Base-by-base conservation (phyloP, 2,797 vertebrate genomes). In the Sebastes nivosus region DNA sequence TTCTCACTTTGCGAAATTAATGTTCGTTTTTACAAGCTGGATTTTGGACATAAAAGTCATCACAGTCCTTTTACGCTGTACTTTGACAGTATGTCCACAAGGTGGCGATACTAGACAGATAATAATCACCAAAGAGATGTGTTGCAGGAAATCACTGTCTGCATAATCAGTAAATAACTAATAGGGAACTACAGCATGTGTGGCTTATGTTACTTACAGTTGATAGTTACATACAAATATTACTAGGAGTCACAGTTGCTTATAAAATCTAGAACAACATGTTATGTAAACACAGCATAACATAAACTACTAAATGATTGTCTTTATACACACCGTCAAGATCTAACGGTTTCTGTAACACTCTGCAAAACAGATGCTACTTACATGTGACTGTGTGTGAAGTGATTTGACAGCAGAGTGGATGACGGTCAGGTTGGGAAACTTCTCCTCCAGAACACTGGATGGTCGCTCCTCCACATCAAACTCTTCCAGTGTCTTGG, bases 401-500 rank as follows among this genome's bases (percentile, higher is more conserved):
- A 99, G 86, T 1, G 92, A 92, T 77, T 94, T 97, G 20, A 98
- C 97, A 67, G 90, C 94, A 76, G 97, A 98, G 34, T 97, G 96
- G 87, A 98, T 93, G 63, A 99, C 95, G 77, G 93, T 97, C 79
- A 99, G 94, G 89, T 97, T 99, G 25, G 97, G 96, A 84, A 95
- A 97, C 72, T 93, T 96, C 60, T 94, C 94, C 92, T 97, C 95
- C 86, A 99, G 88, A 6, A 96, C 52, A 74, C 92, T 95, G 88
- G 93, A 94, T 16, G 95, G 94, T 61, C 92, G 95, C 87, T 99
- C 98, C 93, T 98, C 97, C 3, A 99, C 95, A 71, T 97, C 96
- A 93, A 99, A 99, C 83, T 98, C 97, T 87, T 99, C 98, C 75
- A 99, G 88, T 0, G 91, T 94, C 92, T 94, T 97, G 14, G 97